Evolutionary conservation across 2,888 invertebrate genomes (phyloP).

Genomic region (Caenorhabditis parvicauda): DNA sequence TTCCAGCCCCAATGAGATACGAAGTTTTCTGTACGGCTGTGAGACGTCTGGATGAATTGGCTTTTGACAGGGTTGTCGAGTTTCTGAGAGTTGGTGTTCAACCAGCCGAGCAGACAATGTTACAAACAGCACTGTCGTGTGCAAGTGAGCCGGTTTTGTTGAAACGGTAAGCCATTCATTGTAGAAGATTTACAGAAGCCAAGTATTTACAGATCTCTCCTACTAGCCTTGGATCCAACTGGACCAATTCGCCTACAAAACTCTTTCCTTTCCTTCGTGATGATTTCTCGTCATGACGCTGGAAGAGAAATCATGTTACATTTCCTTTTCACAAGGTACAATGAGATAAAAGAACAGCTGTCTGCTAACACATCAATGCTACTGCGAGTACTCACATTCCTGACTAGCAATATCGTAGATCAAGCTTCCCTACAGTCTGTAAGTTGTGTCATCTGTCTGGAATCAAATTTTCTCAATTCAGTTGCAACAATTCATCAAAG

Average conservation of each 20-base stretch:
- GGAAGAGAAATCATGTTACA: conserved; percentile 50
- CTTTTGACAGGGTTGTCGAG: conserved; percentile 40
- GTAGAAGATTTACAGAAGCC: background rate
- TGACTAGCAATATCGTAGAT: no score
- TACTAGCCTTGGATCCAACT: conserved; percentile 43
- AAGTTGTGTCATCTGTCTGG: no score
- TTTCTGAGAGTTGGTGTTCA: conserved; percentile 32
- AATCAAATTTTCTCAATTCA: no score
- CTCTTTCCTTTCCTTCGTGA: conserved; percentile 37
- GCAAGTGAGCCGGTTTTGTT: conserved; percentile 45
- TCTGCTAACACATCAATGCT: no score
- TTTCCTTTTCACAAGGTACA: conserved; percentile 55
- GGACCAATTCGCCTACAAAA: conserved; percentile 53
- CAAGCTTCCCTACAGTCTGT: no score
- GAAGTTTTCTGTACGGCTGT: conserved; percentile 55
- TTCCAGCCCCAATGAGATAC: conserved; percentile 49
- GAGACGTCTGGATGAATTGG: conserved; percentile 38
- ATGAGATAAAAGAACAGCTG: no score
- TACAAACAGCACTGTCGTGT: conserved; percentile 50
- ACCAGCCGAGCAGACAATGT: conserved; percentile 46
- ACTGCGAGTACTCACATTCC: no score
- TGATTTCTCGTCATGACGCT: conserved; percentile 39
- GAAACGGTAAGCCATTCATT: conserved; percentile 37
- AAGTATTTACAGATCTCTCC: conserved; percentile 38
- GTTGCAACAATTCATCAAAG: no score